Evolutionary conservation across 2,113 vertebrate genomes (phyloP).

Genomic region (Eolophus roseicapilla): DNA sequence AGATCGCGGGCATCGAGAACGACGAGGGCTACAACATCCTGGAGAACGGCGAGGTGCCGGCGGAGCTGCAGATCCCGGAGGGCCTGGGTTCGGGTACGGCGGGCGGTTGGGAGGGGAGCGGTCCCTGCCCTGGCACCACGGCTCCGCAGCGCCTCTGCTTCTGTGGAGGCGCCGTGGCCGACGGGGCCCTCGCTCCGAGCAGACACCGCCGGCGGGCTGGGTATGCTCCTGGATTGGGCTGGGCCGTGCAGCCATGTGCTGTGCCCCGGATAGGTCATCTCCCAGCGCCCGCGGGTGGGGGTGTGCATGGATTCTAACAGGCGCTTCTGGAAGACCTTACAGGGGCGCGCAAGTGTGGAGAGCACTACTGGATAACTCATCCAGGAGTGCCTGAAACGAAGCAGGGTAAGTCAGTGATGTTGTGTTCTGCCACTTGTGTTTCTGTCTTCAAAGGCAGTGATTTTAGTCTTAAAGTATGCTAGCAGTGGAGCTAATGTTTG

Average conservation of each 20-base stretch:
- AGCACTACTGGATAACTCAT: not conserved
- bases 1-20: constrained; percentile 92
- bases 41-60: constrained; percentile 86
- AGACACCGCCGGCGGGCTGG: too few relatives aligned
- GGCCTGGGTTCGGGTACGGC: constrained; percentile 46
- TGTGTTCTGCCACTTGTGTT: not conserved
- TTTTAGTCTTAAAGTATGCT: not conserved
- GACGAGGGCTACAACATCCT: constrained; percentile 91
- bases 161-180: too few relatives aligned
- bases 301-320: not conserved
- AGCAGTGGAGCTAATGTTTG: constrained; percentile 33
- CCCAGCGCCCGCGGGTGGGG: not conserved
- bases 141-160: not conserved
- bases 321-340: not conserved
- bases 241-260: too few relatives aligned
- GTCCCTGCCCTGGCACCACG: too few relatives aligned
- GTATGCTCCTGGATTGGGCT: not conserved
- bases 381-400: not conserved
- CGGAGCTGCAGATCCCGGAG: constrained; percentile 74
- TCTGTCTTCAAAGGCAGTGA: not conserved
- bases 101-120: not conserved
- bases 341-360: not conserved
- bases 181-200: not conserved
- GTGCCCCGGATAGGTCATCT: not conserved
- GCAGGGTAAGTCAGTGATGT: not conserved